Conservation (phyloP, 2,113 vertebrate genomes). For the Excalfactoria chinensis region DNA sequence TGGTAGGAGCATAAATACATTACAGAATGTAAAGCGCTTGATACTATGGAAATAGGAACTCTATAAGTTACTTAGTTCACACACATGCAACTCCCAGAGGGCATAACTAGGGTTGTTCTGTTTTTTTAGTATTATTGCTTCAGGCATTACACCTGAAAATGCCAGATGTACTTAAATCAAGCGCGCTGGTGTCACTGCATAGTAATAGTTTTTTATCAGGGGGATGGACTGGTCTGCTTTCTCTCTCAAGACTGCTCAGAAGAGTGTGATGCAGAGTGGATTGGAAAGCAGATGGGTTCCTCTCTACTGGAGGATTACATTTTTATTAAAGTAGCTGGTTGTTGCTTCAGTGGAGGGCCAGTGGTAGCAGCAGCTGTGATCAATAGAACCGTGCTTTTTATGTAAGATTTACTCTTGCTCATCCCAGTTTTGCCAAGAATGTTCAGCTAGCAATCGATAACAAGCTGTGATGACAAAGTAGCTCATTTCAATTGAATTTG, state of each 20-base stretch:
- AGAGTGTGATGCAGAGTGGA: conserved; percentile 39
- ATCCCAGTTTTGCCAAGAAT: conserved; percentile 47
- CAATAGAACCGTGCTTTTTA: conserved; percentile 60
- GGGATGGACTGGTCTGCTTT: conserved; percentile 28
- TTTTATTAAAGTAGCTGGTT: conserved; percentile 63
- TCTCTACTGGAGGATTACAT: conserved; percentile 55
- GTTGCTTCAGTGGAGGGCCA: conserved; percentile 42
- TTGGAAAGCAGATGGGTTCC: conserved; percentile 28
- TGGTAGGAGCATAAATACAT: conserved; percentile 6
- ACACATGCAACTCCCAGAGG: conserved; percentile 50
- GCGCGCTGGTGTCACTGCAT: conserved; percentile 34
- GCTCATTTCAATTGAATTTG: conserved; percentile 58
- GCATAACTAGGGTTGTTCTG: conserved; percentile 35
- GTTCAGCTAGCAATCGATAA: conserved; percentile 65
- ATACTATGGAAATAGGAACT: conserved; percentile 51
- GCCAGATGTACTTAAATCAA: conserved; percentile 72
- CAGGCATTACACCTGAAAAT: conserved; percentile 74
- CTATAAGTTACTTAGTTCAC: conserved; percentile 65
- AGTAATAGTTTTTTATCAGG: conserved; percentile 58
- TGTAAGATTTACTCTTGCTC: conserved; percentile 67
- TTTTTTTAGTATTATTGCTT: conserved; percentile 68
- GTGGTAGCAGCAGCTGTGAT: conserved; percentile 40
- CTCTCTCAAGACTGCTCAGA: neutral
- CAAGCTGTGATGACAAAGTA: conserved; percentile 53
- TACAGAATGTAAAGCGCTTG: conserved; percentile 46